These are phyloP conservation scores for Rhabdomys pumilio DNA, from an alignment of 2,797 vertebrate species.

Conservation along the genomic window DNA sequence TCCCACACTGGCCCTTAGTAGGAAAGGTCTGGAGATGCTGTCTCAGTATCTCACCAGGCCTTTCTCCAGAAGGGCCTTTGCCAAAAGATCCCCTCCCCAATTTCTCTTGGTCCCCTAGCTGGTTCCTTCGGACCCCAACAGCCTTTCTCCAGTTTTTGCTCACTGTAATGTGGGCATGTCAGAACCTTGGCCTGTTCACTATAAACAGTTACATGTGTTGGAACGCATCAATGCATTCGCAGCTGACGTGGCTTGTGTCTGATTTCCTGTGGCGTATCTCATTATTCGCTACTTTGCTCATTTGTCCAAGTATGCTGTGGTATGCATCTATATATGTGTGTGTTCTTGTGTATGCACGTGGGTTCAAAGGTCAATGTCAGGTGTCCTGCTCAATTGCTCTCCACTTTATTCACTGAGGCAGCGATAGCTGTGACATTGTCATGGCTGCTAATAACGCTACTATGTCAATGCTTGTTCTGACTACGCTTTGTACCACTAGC, in stretches of 20 bases:
- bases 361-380: neutral
- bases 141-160: neutral
- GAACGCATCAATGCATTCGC: neutral
- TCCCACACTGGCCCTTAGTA: neutral
- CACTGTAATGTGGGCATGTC: neutral
- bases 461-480: neutral
- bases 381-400: neutral
- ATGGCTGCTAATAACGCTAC: fast-evolving
- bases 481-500: too few species aligned
- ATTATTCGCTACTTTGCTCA: neutral
- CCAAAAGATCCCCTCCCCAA: neutral
- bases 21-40: neutral
- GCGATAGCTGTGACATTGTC: too few species aligned
- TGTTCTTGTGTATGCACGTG: neutral
- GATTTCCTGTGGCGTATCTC: neutral
- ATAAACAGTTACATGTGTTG: neutral
- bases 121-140: neutral
- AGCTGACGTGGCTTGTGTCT: neutral
- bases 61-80: neutral
- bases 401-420: neutral
- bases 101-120: neutral
- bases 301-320: neutral
- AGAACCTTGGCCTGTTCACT: slow-evolving; percentile 7
- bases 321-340: neutral
- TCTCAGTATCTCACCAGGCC: neutral